phyloP scores from a whole-genome alignment of 1,140 invertebrate species.

The Bacillus rossius region DNA sequence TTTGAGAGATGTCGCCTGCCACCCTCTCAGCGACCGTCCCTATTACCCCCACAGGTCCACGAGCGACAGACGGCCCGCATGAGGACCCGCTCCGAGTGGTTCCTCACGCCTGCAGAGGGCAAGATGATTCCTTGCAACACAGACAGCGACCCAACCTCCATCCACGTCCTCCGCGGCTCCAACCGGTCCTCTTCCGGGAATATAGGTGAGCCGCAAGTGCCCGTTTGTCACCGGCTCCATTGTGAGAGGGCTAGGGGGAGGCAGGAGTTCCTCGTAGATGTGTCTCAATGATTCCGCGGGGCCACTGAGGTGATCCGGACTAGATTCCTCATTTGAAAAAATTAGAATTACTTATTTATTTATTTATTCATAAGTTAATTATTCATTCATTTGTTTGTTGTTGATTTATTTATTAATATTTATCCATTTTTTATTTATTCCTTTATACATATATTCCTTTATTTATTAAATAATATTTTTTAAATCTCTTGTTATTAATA shows the following conservation, averaged over 20 bases:
- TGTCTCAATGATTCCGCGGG: too few species aligned
- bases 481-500: neutral
- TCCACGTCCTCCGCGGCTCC: constrained; percentile 44
- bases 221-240: too few species aligned
- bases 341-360: too few species aligned
- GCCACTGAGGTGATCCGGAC: too few species aligned
- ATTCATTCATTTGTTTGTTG: too few species aligned
- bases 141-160: constrained; percentile 44
- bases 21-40: neutral
- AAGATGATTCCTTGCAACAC: neutral
- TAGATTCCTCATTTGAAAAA: too few species aligned
- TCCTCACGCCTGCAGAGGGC: constrained; percentile 62
- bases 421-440: neutral
- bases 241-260: too few species aligned
- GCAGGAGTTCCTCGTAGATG: too few species aligned
- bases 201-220: constrained; percentile 24
- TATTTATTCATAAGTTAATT: neutral
- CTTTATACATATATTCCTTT: too few species aligned
- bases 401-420: neutral
- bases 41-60: constrained; percentile 64
- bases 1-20: too few species aligned
- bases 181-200: constrained; percentile 40
- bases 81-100: constrained; percentile 92
- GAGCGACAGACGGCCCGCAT: constrained; percentile 89
- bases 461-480: neutral